Percentiles rank a stretch among this genome's conserved stretches.
Evolutionary conservation across 2,113 vertebrate genomes (phyloP).

Genomic region (Sceloporus tristichus): DNA sequence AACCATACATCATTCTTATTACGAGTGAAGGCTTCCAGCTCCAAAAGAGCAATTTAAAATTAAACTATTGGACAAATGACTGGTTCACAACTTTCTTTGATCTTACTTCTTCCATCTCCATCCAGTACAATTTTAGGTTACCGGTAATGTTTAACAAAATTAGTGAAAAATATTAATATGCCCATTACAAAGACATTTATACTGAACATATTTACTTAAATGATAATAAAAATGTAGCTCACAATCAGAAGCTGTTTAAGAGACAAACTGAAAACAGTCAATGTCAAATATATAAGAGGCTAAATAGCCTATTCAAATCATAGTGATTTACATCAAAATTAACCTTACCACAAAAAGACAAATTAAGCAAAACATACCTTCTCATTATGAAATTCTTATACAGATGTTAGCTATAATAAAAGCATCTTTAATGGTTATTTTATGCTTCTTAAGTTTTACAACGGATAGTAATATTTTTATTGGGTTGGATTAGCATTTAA

Average conservation of each 20-base stretch:
- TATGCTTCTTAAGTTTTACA: neutral
- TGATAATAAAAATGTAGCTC: neutral
- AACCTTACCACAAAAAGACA: neutral
- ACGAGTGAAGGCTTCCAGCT: neutral
- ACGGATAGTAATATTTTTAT: neutral
- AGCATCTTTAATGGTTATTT: neutral
- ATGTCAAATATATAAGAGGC: neutral
- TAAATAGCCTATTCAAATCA: neutral
- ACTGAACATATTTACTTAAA: neutral
- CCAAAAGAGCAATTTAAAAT: neutral
- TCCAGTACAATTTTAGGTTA: neutral
- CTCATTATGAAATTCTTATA: neutral
- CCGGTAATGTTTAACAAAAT: neutral
- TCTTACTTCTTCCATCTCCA: neutral
- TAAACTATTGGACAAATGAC: neutral
- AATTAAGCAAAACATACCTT: neutral
- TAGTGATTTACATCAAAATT: neutral
- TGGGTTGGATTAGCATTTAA: neutral
- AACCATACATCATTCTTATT: neutral
- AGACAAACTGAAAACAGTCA: neutral
- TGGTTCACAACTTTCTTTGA: neutral
- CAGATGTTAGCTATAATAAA: neutral
- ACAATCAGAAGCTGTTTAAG: neutral
- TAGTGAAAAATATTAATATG: neutral
- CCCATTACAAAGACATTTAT: neutral